Percentiles rank a stretch among this genome's conserved stretches.
phyloP scores from a whole-genome alignment of 1,140 invertebrate species.

The Ooceraea biroi region DNA sequence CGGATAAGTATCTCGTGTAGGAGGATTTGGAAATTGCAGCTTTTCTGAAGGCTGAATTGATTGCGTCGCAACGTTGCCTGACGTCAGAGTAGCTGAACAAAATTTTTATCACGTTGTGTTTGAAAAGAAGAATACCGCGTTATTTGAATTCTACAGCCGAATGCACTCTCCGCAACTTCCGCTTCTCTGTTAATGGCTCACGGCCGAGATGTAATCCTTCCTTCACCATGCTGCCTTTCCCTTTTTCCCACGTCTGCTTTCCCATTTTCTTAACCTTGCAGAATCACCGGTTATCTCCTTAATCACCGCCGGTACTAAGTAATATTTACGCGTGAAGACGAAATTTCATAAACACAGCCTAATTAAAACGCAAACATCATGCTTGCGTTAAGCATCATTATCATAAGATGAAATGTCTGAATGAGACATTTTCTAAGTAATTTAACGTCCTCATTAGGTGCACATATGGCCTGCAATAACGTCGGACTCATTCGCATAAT shows the following conservation, averaged over 20 bases:
- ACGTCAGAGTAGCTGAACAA: too few relatives aligned
- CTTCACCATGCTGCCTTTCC: background rate
- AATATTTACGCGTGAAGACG: too few relatives aligned
- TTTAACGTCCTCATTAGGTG: conserved; percentile 41
- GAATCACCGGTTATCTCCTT: background rate
- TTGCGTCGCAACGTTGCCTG: background rate
- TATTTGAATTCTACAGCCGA: conserved; percentile 23
- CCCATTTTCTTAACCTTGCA: background rate
- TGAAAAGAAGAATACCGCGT: background rate
- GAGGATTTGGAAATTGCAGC: background rate
- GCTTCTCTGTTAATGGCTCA: conserved; percentile 26
- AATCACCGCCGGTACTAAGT: background rate
- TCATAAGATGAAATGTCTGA: conserved; percentile 29
- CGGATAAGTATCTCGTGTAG: too few relatives aligned
- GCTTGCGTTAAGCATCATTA: background rate
- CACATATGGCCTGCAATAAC: conserved; percentile 39
- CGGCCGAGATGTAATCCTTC: conserved; percentile 9
- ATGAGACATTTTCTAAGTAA: conserved; percentile 48
- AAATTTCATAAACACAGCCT: background rate
- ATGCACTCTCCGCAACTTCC: conserved; percentile 39
- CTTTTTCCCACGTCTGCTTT: conserved; percentile 35
- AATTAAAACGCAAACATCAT: conserved; percentile 16
- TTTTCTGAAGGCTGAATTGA: background rate
- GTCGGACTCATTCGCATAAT: conserved; percentile 32
- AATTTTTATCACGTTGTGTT: background rate